Conservation (phyloP, 2,888 invertebrate genomes). For the Oeneis ivallda region DNA sequence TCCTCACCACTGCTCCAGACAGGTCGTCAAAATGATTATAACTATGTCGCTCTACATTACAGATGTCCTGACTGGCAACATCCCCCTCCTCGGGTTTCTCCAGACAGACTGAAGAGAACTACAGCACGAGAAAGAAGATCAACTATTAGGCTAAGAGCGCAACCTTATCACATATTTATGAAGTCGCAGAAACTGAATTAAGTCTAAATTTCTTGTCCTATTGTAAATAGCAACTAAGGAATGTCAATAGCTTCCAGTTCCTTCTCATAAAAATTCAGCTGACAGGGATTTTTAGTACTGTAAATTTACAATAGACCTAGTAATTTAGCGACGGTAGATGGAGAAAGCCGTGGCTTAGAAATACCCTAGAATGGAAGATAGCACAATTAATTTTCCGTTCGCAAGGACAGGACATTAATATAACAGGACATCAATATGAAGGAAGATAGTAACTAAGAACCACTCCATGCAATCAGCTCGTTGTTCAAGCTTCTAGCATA, state of each 20-base stretch:
- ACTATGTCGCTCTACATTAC: conserved; percentile 31
- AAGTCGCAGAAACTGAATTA: conserved; percentile 29
- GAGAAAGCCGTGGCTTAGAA: no score
- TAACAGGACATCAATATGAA: no score
- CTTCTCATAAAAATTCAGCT: neutral
- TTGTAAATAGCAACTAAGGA: neutral
- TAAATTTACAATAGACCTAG: neutral
- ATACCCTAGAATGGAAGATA: no score
- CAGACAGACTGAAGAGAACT: conserved; percentile 54
- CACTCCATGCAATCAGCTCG: no score
- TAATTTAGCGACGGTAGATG: no score
- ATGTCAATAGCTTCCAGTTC: conserved; percentile 4
- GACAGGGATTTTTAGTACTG: neutral
- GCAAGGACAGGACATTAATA: no score
- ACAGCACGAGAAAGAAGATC: conserved; percentile 42
- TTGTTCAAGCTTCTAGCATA: no score
- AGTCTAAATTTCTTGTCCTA: neutral
- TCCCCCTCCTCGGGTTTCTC: conserved; percentile 61
- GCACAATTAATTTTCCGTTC: no score
- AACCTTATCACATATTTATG: conserved; percentile 32
- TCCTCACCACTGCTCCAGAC: no score
- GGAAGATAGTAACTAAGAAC: no score
- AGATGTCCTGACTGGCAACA: conserved; percentile 72
- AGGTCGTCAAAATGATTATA: no score
- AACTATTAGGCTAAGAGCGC: conserved; percentile 27